Percentiles rank a stretch among this genome's conserved stretches.
Evolutionary conservation across 1,140 invertebrate species (phyloP).

Genomic region (Pomacea maculata): DNA sequence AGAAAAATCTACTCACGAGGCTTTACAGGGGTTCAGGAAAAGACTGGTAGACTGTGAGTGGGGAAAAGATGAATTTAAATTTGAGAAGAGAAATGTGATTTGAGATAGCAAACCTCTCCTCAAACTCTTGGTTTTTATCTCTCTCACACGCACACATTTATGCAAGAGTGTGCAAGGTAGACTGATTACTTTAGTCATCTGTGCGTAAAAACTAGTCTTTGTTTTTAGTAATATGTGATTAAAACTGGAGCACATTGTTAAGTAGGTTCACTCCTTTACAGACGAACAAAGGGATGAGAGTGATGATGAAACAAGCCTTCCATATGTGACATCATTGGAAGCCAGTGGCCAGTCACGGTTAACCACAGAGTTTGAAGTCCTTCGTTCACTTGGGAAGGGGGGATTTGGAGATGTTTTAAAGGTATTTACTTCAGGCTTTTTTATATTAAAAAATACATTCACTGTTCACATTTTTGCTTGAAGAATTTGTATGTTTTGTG

Average conservation of each 20-base stretch:
- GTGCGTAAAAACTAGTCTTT: background rate
- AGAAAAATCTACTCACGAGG: too few species aligned
- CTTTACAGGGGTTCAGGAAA: too few species aligned
- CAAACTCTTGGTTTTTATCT: too few species aligned
- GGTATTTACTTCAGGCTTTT: constrained; percentile 67
- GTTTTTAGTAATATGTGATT: background rate
- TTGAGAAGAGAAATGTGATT: too few species aligned
- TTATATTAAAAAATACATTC: background rate
- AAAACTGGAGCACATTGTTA: background rate
- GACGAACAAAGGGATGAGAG: constrained; percentile 22
- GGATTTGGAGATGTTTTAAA: constrained; percentile 97
- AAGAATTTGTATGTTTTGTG: background rate
- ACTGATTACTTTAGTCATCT: background rate
- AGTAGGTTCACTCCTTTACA: background rate
- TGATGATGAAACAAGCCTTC: constrained; percentile 42
- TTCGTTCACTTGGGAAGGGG: constrained; percentile 88
- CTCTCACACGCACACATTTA: too few species aligned
- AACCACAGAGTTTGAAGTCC: constrained; percentile 84
- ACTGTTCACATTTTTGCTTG: background rate
- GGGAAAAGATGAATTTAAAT: too few species aligned
- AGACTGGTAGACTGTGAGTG: too few species aligned
- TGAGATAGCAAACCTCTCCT: too few species aligned
- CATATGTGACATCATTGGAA: constrained; percentile 50
- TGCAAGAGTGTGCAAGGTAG: too few species aligned
- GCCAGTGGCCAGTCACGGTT: constrained; percentile 61